phyloP scores from a whole-genome alignment of 2,888 invertebrate genomes.

The Hyposoter didymator region DNA sequence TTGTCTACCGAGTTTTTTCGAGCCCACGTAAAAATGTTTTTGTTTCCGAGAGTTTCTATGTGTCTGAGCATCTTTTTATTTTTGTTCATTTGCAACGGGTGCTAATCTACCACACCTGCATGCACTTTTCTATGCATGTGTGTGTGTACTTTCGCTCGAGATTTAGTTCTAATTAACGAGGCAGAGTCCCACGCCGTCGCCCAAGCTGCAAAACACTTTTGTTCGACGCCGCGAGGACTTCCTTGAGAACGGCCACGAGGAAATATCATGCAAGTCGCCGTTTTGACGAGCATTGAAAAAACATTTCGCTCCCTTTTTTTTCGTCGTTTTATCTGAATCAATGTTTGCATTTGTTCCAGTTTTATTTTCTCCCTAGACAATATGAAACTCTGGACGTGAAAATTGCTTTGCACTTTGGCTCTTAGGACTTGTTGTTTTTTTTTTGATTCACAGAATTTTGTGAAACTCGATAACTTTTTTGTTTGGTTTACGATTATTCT shows the following conservation, averaged over 20 bases:
- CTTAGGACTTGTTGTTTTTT: no score
- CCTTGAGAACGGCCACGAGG: constrained; percentile 76
- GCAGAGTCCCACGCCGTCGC: constrained; percentile 75
- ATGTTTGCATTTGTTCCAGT: not conserved
- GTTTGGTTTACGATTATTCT: not conserved
- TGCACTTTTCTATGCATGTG: not conserved
- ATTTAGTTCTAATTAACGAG: constrained; percentile 77
- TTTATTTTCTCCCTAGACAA: not conserved
- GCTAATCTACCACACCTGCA: constrained; percentile 34
- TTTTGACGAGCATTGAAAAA: constrained; percentile 27
- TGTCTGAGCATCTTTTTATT: not conserved
- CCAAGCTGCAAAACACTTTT: constrained; percentile 48
- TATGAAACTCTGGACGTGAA: no score
- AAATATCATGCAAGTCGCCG: constrained; percentile 65
- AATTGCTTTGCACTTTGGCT: no score
- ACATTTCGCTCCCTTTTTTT: not conserved
- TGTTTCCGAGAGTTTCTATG: constrained; percentile 1
- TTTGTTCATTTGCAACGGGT: not conserved
- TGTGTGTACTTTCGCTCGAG: constrained; percentile 72
- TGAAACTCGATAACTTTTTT: not conserved
- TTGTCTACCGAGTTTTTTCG: not conserved
- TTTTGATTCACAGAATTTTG: not conserved
- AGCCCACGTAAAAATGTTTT: constrained; percentile 27
- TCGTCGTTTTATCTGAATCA: not conserved
- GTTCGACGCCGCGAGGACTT: constrained; percentile 68